phyloP scores from a whole-genome alignment of 1,140 invertebrate genomes.

The Cyclargus thomasi region DNA sequence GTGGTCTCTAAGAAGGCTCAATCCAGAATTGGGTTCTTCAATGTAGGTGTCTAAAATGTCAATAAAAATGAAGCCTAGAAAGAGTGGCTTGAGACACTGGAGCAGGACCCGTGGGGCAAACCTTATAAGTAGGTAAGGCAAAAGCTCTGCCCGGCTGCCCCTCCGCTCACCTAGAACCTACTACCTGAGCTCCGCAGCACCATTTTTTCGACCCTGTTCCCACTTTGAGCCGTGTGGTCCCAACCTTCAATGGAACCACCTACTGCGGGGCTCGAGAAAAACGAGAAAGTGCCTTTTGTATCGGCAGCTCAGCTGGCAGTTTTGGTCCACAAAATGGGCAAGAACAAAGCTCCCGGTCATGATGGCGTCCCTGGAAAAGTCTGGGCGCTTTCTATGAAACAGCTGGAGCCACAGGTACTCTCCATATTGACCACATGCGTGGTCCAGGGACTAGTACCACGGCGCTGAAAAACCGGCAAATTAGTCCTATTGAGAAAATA shows the following conservation, averaged over 20 bases:
- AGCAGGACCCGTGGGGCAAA: slow-evolving; percentile 17
- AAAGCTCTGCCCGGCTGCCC: not conserved
- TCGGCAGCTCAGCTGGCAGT: no score
- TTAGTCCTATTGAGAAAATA: not conserved
- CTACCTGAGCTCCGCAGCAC: not conserved
- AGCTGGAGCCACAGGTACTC: no score
- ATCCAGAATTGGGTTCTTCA: not conserved
- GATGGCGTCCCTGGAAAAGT: no score
- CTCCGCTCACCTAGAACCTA: slow-evolving; percentile 15
- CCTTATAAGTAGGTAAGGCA: slow-evolving; percentile 15
- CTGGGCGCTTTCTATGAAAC: no score
- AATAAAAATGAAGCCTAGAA: not conserved
- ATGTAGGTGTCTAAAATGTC: not conserved
- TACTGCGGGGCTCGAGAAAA: no score
- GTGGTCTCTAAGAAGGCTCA: not conserved
- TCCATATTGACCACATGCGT: no score
- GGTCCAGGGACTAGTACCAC: not conserved
- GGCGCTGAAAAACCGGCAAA: not conserved
- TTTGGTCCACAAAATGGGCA: no score
- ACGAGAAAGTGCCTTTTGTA: no score
- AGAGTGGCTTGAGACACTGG: not conserved
- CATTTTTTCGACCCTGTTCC: not conserved
- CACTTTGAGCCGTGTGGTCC: no score
- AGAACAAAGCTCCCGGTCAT: no score
- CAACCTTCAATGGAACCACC: no score